Conservation (phyloP, 2,888 invertebrate genomes). For the Machimus rusticus region DNA sequence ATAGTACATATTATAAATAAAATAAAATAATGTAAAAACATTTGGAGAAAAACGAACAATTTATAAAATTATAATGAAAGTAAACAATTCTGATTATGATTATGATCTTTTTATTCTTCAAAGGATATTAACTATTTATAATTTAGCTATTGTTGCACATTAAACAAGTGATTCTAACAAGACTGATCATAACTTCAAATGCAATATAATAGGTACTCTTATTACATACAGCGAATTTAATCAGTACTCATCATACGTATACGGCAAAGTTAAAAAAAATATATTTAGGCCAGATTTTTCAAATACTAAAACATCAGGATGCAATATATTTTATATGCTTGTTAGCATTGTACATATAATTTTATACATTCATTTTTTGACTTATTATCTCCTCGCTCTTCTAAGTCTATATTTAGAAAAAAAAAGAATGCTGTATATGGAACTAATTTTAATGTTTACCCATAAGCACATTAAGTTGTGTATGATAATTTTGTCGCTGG, state of each 20-base stretch:
- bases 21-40: no score
- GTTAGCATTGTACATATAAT: constrained; percentile 31
- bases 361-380: not conserved
- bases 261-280: constrained; percentile 15
- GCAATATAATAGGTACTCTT: constrained; percentile 3
- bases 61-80: not conserved
- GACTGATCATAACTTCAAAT: not conserved
- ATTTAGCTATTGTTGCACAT: constrained; percentile 28
- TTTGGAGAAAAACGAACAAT: no score
- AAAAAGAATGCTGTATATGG: not conserved
- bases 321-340: constrained; percentile 24
- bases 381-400: not conserved
- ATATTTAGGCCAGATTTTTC: constrained; percentile 13
- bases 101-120: constrained; percentile 24
- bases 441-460: not conserved
- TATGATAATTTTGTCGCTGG: not conserved
- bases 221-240: constrained; percentile 18
- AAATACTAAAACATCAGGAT: constrained; percentile 17
- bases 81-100: not conserved
- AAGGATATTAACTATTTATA: constrained; percentile 18
- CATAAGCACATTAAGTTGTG: not conserved
- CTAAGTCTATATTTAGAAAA: not conserved
- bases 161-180: constrained; percentile 24
- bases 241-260: constrained; percentile 18
- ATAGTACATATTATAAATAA: no score